Evolutionary conservation across 2,113 vertebrate species (phyloP).

Genomic region (Notarius lentiginosus): DNA sequence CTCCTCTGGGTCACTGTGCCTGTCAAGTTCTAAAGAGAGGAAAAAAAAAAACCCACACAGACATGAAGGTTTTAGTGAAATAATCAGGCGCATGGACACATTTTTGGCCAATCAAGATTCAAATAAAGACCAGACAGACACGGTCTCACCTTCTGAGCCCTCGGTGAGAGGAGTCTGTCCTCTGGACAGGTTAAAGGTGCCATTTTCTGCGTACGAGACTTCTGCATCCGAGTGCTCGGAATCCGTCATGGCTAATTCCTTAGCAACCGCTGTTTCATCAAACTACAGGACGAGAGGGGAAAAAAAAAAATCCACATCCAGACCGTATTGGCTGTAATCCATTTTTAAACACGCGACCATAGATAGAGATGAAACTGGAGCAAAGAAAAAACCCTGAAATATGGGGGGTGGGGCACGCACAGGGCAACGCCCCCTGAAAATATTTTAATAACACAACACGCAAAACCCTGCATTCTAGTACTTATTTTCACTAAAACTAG

Average conservation of each 20-base stretch:
- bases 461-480: no score
- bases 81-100: not conserved
- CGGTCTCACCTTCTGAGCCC: constrained; percentile 86
- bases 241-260: constrained; percentile 86
- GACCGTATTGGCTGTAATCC: not conserved
- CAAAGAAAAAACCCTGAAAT: no score
- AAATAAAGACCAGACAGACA: not conserved
- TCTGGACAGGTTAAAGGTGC: constrained; percentile 91
- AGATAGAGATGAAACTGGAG: not conserved
- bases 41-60: not conserved
- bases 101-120: no score
- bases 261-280: constrained; percentile 85
- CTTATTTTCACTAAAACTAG: no score
- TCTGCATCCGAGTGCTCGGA: constrained; percentile 94
- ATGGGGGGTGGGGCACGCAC: no score
- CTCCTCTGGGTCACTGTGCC: constrained; percentile 94
- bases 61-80: not conserved
- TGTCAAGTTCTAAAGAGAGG: constrained; percentile 78
- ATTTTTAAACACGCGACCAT: not conserved
- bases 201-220: constrained; percentile 90
- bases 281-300: constrained; percentile 66
- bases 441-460: no score
- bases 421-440: no score
- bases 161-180: constrained; percentile 93
- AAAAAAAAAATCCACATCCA: not conserved